Evolutionary conservation across 2,797 vertebrate genomes (phyloP).

Genomic region (Carduelis carduelis): DNA sequence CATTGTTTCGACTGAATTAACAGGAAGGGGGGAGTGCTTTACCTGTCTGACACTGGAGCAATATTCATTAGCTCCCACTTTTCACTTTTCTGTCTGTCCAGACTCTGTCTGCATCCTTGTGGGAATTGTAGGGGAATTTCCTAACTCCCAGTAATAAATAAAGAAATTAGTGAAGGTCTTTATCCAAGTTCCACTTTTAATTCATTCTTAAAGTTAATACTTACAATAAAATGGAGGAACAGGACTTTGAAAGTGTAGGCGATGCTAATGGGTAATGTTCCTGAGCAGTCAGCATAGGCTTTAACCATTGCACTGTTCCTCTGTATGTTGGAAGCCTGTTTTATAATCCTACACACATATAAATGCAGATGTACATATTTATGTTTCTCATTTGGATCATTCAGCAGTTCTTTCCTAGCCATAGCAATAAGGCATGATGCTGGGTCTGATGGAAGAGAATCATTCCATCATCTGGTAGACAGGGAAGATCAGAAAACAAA

Average conservation of each 20-base stretch:
- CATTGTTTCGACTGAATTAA: conserved; percentile 75
- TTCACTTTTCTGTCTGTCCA: conserved; percentile 64
- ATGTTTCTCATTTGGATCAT: neutral
- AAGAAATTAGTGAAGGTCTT: neutral
- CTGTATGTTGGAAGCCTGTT: neutral
- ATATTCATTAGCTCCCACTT: conserved; percentile 67
- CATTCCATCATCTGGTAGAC: neutral
- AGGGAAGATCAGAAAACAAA: neutral
- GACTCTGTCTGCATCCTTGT: conserved; percentile 34
- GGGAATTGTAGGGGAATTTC: conserved; percentile 14
- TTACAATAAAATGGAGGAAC: neutral
- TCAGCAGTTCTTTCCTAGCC: neutral
- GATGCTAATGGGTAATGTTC: neutral
- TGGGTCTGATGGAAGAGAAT: neutral
- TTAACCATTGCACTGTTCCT: neutral
- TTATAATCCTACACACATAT: neutral
- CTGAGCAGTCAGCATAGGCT: neutral
- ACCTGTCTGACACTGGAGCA: conserved; percentile 73
- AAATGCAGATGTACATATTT: neutral
- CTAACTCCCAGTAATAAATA: neutral
- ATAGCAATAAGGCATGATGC: neutral
- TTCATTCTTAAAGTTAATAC: neutral
- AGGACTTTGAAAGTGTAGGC: neutral
- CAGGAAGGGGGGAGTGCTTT: conserved; percentile 74
- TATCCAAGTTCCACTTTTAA: neutral